These are phyloP conservation scores for Oconnorella tubifera DNA, from an alignment of 2,888 invertebrate species.

Conservation along the genomic window DNA sequence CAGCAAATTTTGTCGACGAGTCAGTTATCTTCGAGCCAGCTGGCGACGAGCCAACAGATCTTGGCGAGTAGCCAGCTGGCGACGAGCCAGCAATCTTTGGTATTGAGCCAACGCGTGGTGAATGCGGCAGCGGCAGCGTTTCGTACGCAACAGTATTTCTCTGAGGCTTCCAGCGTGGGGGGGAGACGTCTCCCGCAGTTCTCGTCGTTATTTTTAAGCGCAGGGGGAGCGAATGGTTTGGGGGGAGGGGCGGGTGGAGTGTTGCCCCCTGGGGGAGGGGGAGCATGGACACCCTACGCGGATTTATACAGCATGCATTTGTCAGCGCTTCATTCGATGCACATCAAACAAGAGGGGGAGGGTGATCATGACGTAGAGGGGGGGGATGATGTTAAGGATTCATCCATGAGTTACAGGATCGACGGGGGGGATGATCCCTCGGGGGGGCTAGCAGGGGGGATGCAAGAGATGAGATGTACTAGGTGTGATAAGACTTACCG, in stretches of 20 bases:
- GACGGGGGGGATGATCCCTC: not conserved
- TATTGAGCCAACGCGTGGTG: slow-evolving; percentile 6
- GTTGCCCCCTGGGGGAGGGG: not conserved
- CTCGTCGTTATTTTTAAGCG: slow-evolving; percentile 8
- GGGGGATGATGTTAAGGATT: not conserved
- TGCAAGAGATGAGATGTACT: slow-evolving; percentile 20
- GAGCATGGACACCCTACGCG: slow-evolving; percentile 10
- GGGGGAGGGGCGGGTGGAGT: not conserved
- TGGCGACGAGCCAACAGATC: not conserved
- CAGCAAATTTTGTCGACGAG: not conserved
- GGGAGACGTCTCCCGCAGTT: slow-evolving; percentile 13
- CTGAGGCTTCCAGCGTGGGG: not conserved
- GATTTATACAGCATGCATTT: slow-evolving; percentile 19
- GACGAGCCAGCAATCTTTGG: not conserved
- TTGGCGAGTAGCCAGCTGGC: not conserved
- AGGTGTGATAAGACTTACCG: slow-evolving; percentile 31
- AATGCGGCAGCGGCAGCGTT: slow-evolving; percentile 1
- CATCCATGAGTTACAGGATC: not conserved
- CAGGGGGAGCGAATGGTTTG: not conserved
- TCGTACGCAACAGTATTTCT: slow-evolving; percentile 11
- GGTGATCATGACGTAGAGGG: not conserved
- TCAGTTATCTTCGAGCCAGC: not conserved
- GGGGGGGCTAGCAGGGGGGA: not conserved
- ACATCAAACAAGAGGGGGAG: slow-evolving; percentile 14
- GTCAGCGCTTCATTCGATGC: slow-evolving; percentile 17